A percentile compares a stretch with the other conserved stretches of the same genome.
These are phyloP conservation scores for Euzetes globulus DNA, from an alignment of 2,888 invertebrate species.

Conservation along the genomic window DNA sequence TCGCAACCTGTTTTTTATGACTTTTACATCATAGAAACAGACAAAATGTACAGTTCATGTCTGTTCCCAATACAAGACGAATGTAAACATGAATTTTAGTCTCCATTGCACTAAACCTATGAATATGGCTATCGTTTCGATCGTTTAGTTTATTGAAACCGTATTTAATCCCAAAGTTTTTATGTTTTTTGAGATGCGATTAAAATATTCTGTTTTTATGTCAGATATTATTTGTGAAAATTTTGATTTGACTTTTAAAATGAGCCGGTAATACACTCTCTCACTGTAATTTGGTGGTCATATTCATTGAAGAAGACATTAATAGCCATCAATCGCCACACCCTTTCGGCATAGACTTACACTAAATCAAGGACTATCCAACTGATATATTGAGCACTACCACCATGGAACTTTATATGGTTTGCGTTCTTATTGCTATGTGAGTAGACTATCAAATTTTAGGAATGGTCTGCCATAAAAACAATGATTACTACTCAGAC, in stretches of 20 bases:
- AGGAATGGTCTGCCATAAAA: background rate
- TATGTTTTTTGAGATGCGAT: background rate
- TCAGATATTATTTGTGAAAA: no score
- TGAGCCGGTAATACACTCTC: background rate
- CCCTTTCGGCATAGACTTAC: background rate
- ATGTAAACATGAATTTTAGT: constrained; percentile 8
- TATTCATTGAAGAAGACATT: constrained; percentile 7
- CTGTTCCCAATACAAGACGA: background rate
- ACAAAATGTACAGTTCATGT: background rate
- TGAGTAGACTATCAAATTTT: constrained; percentile 33
- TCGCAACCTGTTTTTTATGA: constrained; percentile 13
- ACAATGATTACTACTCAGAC: no score
- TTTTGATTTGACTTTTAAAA: background rate
- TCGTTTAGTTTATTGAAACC: background rate
- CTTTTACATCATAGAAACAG: constrained; percentile 1
- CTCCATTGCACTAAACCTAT: background rate
- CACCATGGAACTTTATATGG: constrained; percentile 40
- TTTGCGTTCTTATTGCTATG: constrained; percentile 38
- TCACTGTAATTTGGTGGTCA: background rate
- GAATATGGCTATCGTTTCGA: background rate
- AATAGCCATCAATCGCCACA: constrained; percentile 18
- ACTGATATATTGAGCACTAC: background rate
- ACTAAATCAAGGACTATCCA: background rate
- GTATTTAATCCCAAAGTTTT: background rate
- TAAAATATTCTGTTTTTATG: no score